phyloP scores from a whole-genome alignment of 2,888 invertebrate species.

The Drosophila neonasuta region DNA sequence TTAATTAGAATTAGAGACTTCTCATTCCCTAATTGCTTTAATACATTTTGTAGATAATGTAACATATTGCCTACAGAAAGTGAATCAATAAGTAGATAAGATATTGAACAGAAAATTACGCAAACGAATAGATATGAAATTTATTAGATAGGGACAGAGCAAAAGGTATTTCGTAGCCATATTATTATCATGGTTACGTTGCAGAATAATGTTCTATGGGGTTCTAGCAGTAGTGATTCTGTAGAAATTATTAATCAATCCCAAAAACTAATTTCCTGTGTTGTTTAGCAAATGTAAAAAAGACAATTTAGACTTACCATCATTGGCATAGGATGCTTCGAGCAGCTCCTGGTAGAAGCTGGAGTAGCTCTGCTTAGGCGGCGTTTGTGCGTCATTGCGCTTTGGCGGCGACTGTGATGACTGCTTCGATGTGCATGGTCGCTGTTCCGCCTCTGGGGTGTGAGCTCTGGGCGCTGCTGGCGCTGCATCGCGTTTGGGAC shows the following conservation, averaged over 20 bases:
- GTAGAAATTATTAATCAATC: no score
- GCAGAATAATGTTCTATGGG: no score
- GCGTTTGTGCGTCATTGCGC: constrained; percentile 38
- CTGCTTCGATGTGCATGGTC: constrained; percentile 80
- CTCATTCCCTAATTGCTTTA: no score
- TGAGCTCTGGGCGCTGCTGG: constrained; percentile 51
- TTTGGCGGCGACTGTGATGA: constrained; percentile 74
- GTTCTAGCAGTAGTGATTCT: no score
- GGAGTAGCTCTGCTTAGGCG: constrained; percentile 68
- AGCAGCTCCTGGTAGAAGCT: constrained; percentile 82
- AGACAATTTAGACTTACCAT: constrained; percentile 67
- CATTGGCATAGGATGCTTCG: constrained; percentile 81
- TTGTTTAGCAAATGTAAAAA: neutral
- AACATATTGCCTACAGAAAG: neutral
- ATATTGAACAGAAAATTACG: neutral
- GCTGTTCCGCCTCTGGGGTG: constrained; percentile 75
- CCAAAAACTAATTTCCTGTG: neutral
- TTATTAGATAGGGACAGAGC: neutral
- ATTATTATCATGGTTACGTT: neutral
- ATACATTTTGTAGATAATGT: neutral
- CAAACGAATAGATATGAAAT: neutral
- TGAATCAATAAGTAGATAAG: neutral
- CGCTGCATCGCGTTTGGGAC: constrained; percentile 69
- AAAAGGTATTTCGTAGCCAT: neutral
- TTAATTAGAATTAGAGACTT: no score